A percentile compares a stretch with the other conserved stretches of the same genome.
Evolutionary conservation across 2,113 vertebrate species (phyloP).

Genomic region (Tretioscincus oriximinensis): DNA sequence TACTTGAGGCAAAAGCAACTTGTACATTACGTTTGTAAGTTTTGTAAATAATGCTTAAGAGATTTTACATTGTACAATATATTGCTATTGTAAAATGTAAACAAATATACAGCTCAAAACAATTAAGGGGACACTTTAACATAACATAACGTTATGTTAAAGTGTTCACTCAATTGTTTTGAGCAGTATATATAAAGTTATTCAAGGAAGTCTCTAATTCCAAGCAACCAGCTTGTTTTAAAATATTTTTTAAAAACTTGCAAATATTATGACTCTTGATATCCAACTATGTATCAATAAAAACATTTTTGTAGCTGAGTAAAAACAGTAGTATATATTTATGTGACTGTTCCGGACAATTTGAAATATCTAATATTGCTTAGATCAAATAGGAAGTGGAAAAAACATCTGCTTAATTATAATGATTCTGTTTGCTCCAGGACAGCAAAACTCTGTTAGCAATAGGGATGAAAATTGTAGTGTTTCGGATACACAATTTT

Average conservation of each 20-base stretch:
- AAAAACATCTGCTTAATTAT: no score
- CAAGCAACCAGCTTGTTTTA: background rate
- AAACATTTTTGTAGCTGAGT: background rate
- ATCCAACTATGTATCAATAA: constrained; percentile 5
- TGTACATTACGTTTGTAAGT: background rate
- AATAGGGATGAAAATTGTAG: no score
- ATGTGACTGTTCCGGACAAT: background rate
- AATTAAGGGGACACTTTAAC: no score
- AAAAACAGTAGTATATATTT: constrained; percentile 14
- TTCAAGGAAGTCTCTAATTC: constrained; percentile 21
- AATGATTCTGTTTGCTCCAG: no score
- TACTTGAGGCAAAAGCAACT: constrained; percentile 15
- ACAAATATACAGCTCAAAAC: no score
- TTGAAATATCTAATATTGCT: no score
- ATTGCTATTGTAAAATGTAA: no score
- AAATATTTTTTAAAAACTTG: background rate
- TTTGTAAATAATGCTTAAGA: background rate
- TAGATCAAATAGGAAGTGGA: no score
- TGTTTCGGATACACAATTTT: no score
- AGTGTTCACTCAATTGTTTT: no score
- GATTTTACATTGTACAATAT: background rate
- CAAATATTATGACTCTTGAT: background rate
- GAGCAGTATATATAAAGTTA: background rate
- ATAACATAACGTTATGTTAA: no score
- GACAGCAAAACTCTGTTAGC: no score